A percentile compares a stretch with the other conserved stretches of the same genome.
Conservation (phyloP, 2,888 invertebrate species). For the Morinoia aosen region DNA sequence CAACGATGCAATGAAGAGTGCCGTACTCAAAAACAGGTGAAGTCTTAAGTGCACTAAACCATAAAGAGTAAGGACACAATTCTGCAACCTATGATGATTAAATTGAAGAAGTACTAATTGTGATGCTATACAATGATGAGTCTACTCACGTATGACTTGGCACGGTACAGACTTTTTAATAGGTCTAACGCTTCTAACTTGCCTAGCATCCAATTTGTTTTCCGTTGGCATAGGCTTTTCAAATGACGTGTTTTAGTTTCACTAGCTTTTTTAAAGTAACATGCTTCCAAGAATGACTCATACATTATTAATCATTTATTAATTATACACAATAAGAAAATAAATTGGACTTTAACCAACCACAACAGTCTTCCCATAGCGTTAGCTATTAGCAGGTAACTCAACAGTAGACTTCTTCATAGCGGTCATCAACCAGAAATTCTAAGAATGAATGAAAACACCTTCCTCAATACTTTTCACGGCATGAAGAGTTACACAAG, state of each 20-base stretch:
- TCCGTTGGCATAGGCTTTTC: neutral
- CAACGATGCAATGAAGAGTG: neutral
- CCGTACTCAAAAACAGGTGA: neutral
- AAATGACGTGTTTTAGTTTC: neutral
- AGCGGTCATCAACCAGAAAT: neutral
- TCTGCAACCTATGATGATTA: neutral
- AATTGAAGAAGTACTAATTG: neutral
- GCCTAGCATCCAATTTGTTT: neutral
- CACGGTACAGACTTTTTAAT: neutral
- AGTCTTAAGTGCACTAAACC: neutral
- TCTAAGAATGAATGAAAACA: neutral
- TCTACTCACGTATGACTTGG: neutral
- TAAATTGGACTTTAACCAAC: neutral
- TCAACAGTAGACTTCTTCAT: neutral
- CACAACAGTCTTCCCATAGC: neutral
- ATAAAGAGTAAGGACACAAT: neutral
- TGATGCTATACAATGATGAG: neutral
- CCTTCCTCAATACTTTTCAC: no score
- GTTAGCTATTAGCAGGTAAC: neutral
- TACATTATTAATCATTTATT: neutral
- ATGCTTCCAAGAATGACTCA: neutral
- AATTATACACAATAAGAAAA: neutral
- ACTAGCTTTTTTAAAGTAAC: no score
- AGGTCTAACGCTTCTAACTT: neutral
- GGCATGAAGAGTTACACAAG: no score